Conservation (phyloP, 1,140 invertebrate genomes). For the Melitaea cinxia region DNA sequence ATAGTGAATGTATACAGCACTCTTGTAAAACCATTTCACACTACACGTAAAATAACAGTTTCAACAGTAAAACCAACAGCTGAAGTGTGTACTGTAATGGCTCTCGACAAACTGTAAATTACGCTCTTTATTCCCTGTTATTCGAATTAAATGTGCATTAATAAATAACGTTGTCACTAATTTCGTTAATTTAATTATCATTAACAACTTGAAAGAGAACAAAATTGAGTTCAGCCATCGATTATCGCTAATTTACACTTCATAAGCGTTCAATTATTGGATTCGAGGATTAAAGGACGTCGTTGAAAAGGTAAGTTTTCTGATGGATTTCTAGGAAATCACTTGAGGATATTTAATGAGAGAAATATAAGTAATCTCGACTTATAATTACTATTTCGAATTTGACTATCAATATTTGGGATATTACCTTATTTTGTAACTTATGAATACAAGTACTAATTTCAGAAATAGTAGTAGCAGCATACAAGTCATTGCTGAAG, state of each 20-base stretch:
- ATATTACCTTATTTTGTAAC: no score
- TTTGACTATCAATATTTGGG: no score
- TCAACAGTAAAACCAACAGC: neutral
- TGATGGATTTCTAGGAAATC: no score
- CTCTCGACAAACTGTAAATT: slow-evolving; percentile 8
- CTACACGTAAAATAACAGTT: neutral
- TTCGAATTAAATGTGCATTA: slow-evolving; percentile 4
- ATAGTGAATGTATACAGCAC: neutral
- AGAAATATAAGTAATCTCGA: no score
- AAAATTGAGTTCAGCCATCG: neutral
- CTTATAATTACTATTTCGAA: no score
- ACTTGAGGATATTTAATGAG: no score
- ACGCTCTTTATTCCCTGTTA: neutral
- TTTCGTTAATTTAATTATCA: slow-evolving; percentile 6
- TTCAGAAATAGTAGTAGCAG: no score
- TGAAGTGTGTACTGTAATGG: neutral
- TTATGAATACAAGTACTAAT: no score
- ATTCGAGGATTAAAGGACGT: no score
- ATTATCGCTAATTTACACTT: neutral
- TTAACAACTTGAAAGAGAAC: neutral
- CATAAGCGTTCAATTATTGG: neutral
- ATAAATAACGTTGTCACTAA: slow-evolving; percentile 1
- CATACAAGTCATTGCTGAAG: no score
- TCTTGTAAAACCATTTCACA: neutral
- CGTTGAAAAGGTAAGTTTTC: no score